Evolutionary conservation across 2,113 vertebrate genomes (phyloP), one percentile per base, ranked within the genome.

Genomic region (Suricata suricatta): DNA sequence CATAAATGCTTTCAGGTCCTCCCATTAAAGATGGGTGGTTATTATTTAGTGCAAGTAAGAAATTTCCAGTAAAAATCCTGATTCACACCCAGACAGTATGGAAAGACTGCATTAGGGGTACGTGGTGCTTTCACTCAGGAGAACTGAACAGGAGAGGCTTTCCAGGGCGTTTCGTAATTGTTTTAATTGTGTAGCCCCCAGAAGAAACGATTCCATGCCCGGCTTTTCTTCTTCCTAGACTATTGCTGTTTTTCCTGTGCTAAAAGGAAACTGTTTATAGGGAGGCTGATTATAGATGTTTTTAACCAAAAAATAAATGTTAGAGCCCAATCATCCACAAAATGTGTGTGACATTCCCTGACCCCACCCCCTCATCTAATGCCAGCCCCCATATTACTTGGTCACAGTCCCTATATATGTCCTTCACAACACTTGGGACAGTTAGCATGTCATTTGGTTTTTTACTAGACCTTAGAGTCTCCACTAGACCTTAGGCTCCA

Each of bases 301-400:
- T 81, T 89, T 77, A 54, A 82, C 47, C 57, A 64, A 93, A 91
- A 92, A 83, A 33, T 60, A 82, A 90, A 93, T 27, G 41, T 77
- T 41, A 80, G 16, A n/a, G 21, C 23, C 64, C 68, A 86, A 52
- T 35, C 71, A 87, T 35, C n/a, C 38, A 74, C 57, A 72, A 88
- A 81, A 64, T 47, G 7, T 50, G 13, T n/a, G 33, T 82, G 85
- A 81, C 77, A 63, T 84, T 92, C 31, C 21, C 87, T n/a, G 41
- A 64, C 4, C 57, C 15, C 7, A 4, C 41, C 41, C 41, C 16
- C 3, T 33, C n/a, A 17, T 5, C 47, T 57, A 64, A 81, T 93
- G 47, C 27, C 19, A 3, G 7, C 27, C 47, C 85, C 47, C 6
- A 12, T n/a, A 13, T 17, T 4, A 21, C 54, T 52, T 31, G 12